Conservation (phyloP, 2,888 invertebrate genomes). For the Prosapia bicincta region DNA sequence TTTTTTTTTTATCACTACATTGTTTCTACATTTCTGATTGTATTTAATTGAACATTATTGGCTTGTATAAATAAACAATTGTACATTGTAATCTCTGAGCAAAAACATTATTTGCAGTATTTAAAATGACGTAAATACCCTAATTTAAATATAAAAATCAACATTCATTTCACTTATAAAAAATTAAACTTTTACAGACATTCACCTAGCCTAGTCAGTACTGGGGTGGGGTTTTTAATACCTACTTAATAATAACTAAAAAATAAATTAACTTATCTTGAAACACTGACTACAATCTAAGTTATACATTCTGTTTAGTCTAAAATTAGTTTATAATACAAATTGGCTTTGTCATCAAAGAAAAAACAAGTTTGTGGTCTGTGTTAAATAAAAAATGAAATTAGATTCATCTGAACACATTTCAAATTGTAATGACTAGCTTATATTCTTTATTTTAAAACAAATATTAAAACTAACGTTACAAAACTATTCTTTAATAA, state of each 20-base stretch:
- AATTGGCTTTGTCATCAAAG: background rate
- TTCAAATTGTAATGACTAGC: background rate
- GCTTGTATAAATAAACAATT: background rate
- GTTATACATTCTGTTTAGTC: background rate
- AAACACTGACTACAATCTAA: constrained; percentile 15
- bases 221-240: constrained; percentile 20
- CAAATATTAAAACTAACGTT: background rate
- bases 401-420: constrained; percentile 11
- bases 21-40: constrained; percentile 1
- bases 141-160: constrained; percentile 19
- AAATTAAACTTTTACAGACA: constrained; percentile 24
- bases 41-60: constrained; percentile 1
- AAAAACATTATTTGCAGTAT: background rate
- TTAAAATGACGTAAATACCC: background rate
- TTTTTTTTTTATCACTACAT: background rate
- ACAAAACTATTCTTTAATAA: background rate
- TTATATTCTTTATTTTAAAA: background rate
- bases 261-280: constrained; percentile 26
- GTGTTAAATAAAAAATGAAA: background rate
- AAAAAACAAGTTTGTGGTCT: too few relatives aligned
- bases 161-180: constrained; percentile 17
- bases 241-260: constrained; percentile 11
- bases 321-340: constrained; percentile 8
- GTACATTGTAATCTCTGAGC: background rate
- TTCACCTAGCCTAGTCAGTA: constrained; percentile 30